Base-by-base conservation (phyloP, 2,113 vertebrate species). In the Apistogramma diplotaenia region DNA sequence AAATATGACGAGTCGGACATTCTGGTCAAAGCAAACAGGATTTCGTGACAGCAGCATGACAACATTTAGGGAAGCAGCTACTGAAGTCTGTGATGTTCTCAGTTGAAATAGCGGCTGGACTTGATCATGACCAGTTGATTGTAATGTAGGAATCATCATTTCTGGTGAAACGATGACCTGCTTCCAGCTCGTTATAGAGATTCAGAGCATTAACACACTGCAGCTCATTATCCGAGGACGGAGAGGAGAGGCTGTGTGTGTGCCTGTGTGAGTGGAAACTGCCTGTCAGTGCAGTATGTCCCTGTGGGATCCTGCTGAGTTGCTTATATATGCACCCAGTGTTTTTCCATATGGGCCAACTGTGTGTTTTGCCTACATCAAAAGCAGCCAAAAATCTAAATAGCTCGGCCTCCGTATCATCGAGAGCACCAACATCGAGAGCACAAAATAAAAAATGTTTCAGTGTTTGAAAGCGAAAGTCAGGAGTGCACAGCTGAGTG, bases 271-370 rank as follows among this genome's bases (percentile, higher is more conserved):
- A 70, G 67, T 86, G 75, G 78, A 82, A 86, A 82, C 11, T 65
- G 61, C 49, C 46, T 12, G 6, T 49, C 13, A 46, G 13, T 25
- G 70, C 62, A 79, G 19, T 29, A 11, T 40, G 65, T 80, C 78
- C 85, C 82, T 72, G 55, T 54, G 23, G 85, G 80, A 56, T 16
- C 5, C n/a, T 74, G 73, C 79, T 71, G 54, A 57, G 35, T 19
- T 81, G 59, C 65, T 80, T 56, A 59, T 31, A 77, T 27, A 73
- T 74, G 54, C 56, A 31, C 40, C 40, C 51, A 5, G 8, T 54
- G 53, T 62, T 83, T 89, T 53, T 71, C 83, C 85, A 79, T 71
- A 70, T 10, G 16, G 53, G 62, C 25, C 75, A 76, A 35, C 18
- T 49, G 62, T 76, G 56, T 74, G 31, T 76, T 55, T n/a, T 1